Base-by-base conservation (phyloP, 2,888 invertebrate species). In the Deilephila elpenor region DNA sequence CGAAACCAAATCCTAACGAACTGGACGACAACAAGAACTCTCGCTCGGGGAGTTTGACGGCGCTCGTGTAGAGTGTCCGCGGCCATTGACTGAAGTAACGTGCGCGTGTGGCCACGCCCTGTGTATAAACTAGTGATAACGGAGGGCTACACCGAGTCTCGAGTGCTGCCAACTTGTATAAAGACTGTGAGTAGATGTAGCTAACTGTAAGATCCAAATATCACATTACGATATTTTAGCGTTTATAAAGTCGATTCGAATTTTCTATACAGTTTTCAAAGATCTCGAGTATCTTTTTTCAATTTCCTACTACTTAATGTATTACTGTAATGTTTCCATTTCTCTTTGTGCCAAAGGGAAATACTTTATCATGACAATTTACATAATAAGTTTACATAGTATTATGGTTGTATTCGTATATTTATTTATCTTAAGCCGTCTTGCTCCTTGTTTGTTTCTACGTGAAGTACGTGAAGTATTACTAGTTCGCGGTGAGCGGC, bases 281-380 rank as follows among this genome's bases (percentile, higher is more conserved):
- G 93, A 93, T 93, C 93, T 93, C 93, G 56, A 91, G 87, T 81
- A 85, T 90, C 86, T 87, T 88, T 83, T 79, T 77, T 82, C 78
- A 79, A 81, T 82, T 83, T 80, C 87, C 84, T 81, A 83, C 84
- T 81, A 83, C 82, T 83, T 83, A 80, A 79, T 77, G 77, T 76
- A 79, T 78, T 78, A 77, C 79, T 80, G 82, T 77, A 81, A 78
- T 81, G n/a, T 86, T 85, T 86, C 81, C 79, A 80, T 88, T 86
- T 91, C 90, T 89, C 89, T 88, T 67, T 84, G 92, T 92, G 92
- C 92, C 93, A 93, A 93, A 91, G 86, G 87, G 88, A 87, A 87
- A 88, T 85, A 84, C 76, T 79, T 83, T 84, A 82, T 87, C 92
- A 93, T 93, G 92, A 93, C 93, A 93, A 88, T 87, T 89, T 87